A percentile compares a stretch with the other conserved stretches of the same genome.
These are phyloP conservation scores for Mustela lutreola DNA, from an alignment of 2,113 vertebrate genomes.

Conservation along the genomic window DNA sequence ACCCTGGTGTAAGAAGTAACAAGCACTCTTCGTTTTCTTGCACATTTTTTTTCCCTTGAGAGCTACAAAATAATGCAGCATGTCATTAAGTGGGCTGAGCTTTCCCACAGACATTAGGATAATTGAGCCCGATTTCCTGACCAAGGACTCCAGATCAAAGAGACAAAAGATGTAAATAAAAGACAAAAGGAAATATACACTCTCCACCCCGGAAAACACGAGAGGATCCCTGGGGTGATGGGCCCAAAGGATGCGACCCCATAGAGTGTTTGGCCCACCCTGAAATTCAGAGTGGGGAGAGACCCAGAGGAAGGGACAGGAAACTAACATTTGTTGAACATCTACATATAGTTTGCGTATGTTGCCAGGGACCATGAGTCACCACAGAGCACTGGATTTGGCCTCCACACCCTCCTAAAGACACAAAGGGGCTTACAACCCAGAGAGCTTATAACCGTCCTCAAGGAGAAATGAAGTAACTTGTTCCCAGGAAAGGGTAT, in stretches of 20 bases:
- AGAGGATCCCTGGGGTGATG: not conserved
- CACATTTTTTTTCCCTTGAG: not conserved
- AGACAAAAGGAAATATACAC: not conserved
- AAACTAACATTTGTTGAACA: not conserved
- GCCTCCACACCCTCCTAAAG: not conserved
- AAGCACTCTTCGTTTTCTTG: constrained; percentile 32
- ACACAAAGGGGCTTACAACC: not conserved
- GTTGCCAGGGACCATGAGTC: not conserved
- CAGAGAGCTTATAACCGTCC: not conserved
- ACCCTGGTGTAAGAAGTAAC: constrained; percentile 53
- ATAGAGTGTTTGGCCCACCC: not conserved
- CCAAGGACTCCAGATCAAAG: constrained; percentile 49
- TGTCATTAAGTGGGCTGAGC: constrained; percentile 53
- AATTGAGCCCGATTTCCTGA: constrained; percentile 40
- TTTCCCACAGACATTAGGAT: constrained; percentile 57
- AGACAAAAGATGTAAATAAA: constrained; percentile 53
- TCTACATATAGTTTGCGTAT: not conserved
- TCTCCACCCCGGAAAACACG: not conserved
- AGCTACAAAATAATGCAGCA: constrained; percentile 34
- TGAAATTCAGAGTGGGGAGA: not conserved
- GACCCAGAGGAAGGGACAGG: not conserved
- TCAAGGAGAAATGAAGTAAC: not conserved
- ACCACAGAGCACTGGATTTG: not conserved
- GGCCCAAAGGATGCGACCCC: not conserved
- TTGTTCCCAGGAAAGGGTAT: not conserved